Evolutionary conservation across 2,797 vertebrate genomes (phyloP).

Genomic region (Sebastes trivittatus): DNA sequence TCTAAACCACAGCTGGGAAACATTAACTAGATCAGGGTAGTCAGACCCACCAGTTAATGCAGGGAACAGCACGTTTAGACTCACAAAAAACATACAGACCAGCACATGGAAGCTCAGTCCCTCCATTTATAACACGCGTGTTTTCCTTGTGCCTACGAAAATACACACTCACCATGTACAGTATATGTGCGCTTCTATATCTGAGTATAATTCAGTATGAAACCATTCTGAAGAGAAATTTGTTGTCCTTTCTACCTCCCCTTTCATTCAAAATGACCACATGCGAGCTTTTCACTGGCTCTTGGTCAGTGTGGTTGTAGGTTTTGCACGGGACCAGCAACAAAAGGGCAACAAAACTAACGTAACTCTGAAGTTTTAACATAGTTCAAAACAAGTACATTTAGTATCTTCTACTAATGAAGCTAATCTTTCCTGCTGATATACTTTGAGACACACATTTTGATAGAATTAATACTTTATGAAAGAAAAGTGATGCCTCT

Average conservation of each 20-base stretch:
- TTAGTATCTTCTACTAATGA: neutral
- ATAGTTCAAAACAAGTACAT: neutral
- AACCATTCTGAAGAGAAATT: neutral
- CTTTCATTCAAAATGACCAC: neutral
- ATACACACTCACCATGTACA: neutral
- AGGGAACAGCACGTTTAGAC: conserved; percentile 54
- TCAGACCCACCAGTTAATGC: conserved; percentile 43
- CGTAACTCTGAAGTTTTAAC: neutral
- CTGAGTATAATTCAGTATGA: neutral
- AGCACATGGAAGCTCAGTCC: conserved; percentile 15
- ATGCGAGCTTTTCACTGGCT: neutral
- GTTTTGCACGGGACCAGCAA: neutral
- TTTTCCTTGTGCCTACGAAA: conserved; percentile 10
- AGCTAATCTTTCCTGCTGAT: neutral
- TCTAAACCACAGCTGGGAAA: conserved; percentile 74
- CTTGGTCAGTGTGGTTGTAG: neutral
- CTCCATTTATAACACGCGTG: neutral
- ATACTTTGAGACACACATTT: neutral
- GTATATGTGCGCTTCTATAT: neutral
- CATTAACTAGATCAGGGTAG: conserved; percentile 70
- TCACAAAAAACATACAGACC: conserved; percentile 34
- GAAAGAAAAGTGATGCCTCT: neutral
- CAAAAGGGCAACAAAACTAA: neutral
- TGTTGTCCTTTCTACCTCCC: neutral
- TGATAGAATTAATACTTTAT: neutral